Percentiles rank a stretch among this genome's conserved stretches.
Conservation (phyloP, 2,113 vertebrate species). For the Equus przewalskii region DNA sequence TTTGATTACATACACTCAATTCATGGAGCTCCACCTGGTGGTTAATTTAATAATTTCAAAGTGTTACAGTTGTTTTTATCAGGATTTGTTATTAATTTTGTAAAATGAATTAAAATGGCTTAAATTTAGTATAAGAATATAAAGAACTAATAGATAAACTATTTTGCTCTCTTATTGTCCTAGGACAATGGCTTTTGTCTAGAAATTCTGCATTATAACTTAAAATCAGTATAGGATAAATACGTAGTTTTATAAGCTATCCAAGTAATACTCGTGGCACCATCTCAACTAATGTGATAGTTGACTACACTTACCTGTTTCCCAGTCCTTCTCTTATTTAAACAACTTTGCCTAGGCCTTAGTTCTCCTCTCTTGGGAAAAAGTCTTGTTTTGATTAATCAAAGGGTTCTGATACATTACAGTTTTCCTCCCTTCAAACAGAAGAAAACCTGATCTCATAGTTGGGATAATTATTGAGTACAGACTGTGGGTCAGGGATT, state of each 20-base stretch:
- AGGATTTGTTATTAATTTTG: not conserved
- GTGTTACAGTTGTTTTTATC: not conserved
- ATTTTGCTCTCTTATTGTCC: not conserved
- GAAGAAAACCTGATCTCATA: not conserved
- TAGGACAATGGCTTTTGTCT: not conserved
- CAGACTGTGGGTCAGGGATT: not conserved
- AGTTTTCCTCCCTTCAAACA: not conserved
- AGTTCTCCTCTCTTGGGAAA: not conserved
- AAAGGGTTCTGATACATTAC: not conserved
- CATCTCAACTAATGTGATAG: not conserved
- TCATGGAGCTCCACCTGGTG: constrained; percentile 82
- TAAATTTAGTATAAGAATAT: not conserved
- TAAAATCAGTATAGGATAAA: not conserved
- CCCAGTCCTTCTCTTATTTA: not conserved
- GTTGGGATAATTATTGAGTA: not conserved
- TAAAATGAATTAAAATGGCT: not conserved
- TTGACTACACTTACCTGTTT: not conserved
- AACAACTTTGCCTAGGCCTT: not conserved
- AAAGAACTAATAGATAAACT: not conserved
- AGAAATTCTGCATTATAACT: constrained; percentile 11
- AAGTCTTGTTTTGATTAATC: not conserved
- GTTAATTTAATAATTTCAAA: constrained; percentile 65
- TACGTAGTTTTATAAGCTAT: not conserved
- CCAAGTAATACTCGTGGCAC: not conserved
- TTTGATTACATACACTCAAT: constrained; percentile 50